These are phyloP conservation scores for Spheniscus mendiculus DNA, from an alignment of 2,113 vertebrate genomes.

Conservation along the genomic window DNA sequence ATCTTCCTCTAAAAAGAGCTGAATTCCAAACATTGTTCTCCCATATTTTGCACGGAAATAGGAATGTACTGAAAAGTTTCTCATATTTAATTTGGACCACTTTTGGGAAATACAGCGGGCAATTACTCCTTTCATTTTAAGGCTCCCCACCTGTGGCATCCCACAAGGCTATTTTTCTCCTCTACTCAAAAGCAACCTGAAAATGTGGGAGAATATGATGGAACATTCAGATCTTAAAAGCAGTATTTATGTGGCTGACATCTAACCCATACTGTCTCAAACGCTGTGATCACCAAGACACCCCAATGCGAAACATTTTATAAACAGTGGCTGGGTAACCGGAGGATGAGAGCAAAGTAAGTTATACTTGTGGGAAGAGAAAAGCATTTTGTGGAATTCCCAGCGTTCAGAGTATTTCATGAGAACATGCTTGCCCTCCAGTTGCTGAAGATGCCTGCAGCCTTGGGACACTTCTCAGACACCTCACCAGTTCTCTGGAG, in stretches of 20 bases:
- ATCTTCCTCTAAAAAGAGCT: not conserved
- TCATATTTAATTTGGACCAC: not conserved
- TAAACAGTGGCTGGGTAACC: not conserved
- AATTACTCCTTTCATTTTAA: not conserved
- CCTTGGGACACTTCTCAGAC: not conserved
- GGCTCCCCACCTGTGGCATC: not conserved
- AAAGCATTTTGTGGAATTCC: not conserved
- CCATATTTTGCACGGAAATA: not conserved
- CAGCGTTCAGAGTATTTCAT: not conserved
- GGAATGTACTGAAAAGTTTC: not conserved
- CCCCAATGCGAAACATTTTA: not conserved
- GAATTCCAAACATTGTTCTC: not conserved
- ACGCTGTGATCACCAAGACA: fast-evolving
- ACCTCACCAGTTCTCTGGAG: not conserved
- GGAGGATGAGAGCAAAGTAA: not conserved
- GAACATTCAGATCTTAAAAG: not conserved
- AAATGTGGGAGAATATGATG: not conserved
- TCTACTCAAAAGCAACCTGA: not conserved
- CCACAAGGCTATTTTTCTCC: not conserved
- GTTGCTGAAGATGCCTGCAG: not conserved
- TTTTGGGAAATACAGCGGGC: not conserved
- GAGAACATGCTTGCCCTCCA: not conserved
- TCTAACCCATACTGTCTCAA: not conserved
- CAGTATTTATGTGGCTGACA: not conserved
- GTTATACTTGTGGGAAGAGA: not conserved